These are phyloP conservation scores for Rhopalosiphum nymphaeae DNA, from an alignment of 2,888 invertebrate species.

Conservation along the genomic window DNA sequence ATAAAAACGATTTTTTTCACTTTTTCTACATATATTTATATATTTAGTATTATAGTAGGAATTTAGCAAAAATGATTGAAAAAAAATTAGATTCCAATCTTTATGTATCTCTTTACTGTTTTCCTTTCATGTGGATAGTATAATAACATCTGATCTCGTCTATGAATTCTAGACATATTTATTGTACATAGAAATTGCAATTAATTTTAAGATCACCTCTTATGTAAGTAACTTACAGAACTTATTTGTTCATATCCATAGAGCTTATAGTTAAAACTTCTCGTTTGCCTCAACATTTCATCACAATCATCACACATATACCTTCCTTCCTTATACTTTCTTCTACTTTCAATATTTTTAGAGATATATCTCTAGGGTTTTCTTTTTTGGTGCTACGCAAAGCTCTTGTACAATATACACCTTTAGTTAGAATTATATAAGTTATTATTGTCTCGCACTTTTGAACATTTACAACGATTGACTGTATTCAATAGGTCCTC, in stretches of 20 bases:
- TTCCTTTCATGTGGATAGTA: slow-evolving; percentile 63
- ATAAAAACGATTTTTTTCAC: no score
- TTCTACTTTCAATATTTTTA: slow-evolving; percentile 41
- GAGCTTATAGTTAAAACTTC: no score
- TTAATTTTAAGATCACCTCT: no score
- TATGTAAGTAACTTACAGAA: no score
- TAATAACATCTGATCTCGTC: slow-evolving; percentile 60
- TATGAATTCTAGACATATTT: slow-evolving; percentile 57
- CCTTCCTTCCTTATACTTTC: no score
- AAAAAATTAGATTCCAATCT: not conserved
- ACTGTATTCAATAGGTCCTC: no score
- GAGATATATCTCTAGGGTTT: not conserved
- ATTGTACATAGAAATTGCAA: not conserved
- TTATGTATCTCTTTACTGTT: not conserved
- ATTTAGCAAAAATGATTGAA: not conserved
- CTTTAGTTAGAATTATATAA: slow-evolving; percentile 62
- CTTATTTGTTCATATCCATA: no score
- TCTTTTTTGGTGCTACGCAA: not conserved
- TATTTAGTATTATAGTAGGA: no score
- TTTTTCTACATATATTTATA: no score
- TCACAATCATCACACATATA: no score
- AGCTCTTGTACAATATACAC: not conserved
- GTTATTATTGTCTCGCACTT: slow-evolving; percentile 63
- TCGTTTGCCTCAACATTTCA: no score
- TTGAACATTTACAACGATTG: no score